Evolutionary conservation across 2,113 vertebrate species (phyloP).

Genomic region (Halichoeres trimaculatus): DNA sequence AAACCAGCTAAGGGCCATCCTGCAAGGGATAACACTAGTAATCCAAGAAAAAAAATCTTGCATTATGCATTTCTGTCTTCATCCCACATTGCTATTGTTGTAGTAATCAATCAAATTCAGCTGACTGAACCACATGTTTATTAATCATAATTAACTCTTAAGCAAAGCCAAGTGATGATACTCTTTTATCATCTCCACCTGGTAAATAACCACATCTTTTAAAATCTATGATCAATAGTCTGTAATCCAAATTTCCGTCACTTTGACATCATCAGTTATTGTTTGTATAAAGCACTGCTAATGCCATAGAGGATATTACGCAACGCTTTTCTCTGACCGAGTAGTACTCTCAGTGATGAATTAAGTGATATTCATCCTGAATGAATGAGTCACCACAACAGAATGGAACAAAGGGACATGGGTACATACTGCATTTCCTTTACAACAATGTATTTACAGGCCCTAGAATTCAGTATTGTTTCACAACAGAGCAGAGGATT

Average conservation of each 20-base stretch:
- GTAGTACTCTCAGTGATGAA: slow-evolving; percentile 8
- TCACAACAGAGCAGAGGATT: slow-evolving; percentile 19
- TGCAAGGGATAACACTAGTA: no score
- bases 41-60: no score
- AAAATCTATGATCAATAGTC: not conserved
- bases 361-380: slow-evolving; percentile 7
- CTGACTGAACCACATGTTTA: no score
- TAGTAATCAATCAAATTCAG: no score
- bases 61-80: no score
- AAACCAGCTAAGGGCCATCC: no score
- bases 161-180: not conserved
- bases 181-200: not conserved
- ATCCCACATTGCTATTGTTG: no score
- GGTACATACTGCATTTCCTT: not conserved
- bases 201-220: not conserved
- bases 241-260: not conserved
- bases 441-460: slow-evolving; percentile 14
- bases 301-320: not conserved
- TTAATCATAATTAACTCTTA: no score
- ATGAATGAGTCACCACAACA: slow-evolving; percentile 21
- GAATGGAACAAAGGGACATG: slow-evolving; percentile 15
- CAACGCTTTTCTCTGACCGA: slow-evolving; percentile 1
- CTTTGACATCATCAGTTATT: slow-evolving; percentile 1
- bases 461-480: slow-evolving; percentile 6
- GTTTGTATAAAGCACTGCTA: not conserved